Evolutionary conservation across 2,113 vertebrate genomes (phyloP), one percentile per base, ranked within the genome.

Genomic region (Callorhinus ursinus): DNA sequence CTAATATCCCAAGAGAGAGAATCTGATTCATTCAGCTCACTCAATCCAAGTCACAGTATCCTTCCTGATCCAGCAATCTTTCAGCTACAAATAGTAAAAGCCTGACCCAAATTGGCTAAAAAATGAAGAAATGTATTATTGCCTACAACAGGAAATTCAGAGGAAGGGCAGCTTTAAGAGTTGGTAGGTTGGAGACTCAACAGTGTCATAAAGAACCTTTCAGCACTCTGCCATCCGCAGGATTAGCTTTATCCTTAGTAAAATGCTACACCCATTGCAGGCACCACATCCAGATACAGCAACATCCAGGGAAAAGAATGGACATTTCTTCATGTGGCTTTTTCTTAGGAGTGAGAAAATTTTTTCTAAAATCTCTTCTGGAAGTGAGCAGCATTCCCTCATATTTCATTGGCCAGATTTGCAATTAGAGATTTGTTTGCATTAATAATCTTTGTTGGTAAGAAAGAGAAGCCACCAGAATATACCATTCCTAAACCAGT

Each of bases 321-420:
- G 14, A 16, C 24, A 11, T 91, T 95, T 90, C 39, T 88, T 96
- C 51, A 71, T 72, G 8, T 95, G 92, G 33, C 22, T 88, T 96
- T 79, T 97, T 87, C 72, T 92, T 90, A 86, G 26, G 91, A 95
- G 6, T 93, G 24, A 79, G 69, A 61, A 83, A 14, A 12, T 19
- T 79, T 90, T 88, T 82, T 28, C 31, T 87, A 80, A 94, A 88
- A 77, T 92, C 61, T 90, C 9, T 8, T 49, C 36, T 84, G 31
- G 81, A 95, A 95, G 93, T 85, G 51, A 97, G 22, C 39, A 81
- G 39, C 93, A 61, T 92, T 22, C 16, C 53, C 26, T 92, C 57
- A 28, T 39, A 49, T 92, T 15, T 95, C 67, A 36, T 74, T 83
- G 63, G 14, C 42, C 36, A 39, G 22, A 61, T 71, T 96, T 90